A percentile compares a stretch with the other conserved stretches of the same genome.
These are phyloP conservation scores for Baccha elongata DNA, from an alignment of 2,888 invertebrate species.

Conservation along the genomic window DNA sequence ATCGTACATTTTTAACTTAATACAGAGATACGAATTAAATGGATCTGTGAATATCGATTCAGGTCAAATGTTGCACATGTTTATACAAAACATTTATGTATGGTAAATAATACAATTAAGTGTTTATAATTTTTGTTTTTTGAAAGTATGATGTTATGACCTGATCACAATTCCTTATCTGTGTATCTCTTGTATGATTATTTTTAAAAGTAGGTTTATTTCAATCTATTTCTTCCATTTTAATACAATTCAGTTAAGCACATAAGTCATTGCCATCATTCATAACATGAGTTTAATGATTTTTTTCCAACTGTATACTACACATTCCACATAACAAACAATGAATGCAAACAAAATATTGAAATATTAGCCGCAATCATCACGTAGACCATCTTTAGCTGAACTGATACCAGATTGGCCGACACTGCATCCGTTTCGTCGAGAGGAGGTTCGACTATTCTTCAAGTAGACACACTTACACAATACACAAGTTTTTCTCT, in stretches of 20 bases:
- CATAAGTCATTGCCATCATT: slow-evolving; percentile 22
- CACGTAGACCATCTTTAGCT: slow-evolving; percentile 94
- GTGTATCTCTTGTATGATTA: too few species aligned
- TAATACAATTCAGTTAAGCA: background rate
- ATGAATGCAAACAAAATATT: slow-evolving; percentile 49
- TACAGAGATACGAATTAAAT: too few species aligned
- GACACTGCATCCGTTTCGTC: slow-evolving; percentile 84
- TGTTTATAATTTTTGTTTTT: too few species aligned
- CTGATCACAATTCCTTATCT: too few species aligned
- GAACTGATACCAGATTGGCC: slow-evolving; percentile 99
- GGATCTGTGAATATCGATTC: too few species aligned
- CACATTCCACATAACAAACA: slow-evolving; percentile 44
- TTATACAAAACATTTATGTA: too few species aligned
- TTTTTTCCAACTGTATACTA: slow-evolving; percentile 40
- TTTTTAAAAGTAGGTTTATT: slow-evolving; percentile 3
- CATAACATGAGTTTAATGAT: slow-evolving; percentile 51
- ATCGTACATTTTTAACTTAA: too few species aligned
- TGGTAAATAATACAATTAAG: too few species aligned
- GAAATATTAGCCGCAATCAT: slow-evolving; percentile 81
- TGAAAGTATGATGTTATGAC: too few species aligned
- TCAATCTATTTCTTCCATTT: slow-evolving; percentile 2
- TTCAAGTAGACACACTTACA: slow-evolving; percentile 74
- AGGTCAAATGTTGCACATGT: too few species aligned
- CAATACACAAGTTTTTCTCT: slow-evolving; percentile 41
- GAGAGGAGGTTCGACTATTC: slow-evolving; percentile 89